phyloP scores from a whole-genome alignment of 2,888 invertebrate genomes.

The Idaea dimidiata region DNA sequence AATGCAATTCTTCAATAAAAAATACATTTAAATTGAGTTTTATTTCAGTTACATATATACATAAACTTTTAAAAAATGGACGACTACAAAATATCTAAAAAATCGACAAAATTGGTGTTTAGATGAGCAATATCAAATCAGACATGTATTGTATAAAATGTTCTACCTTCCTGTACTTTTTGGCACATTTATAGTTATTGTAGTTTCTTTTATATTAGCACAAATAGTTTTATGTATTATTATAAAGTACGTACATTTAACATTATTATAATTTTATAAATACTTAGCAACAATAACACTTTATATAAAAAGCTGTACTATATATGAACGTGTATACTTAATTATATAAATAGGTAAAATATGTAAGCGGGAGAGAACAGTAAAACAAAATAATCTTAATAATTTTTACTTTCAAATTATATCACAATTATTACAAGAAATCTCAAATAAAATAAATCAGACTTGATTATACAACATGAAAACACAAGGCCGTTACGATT shows the following conservation, averaged over 20 bases:
- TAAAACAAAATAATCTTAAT: constrained; percentile 55
- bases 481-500: constrained; percentile 38
- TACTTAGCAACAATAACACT: constrained; percentile 48
- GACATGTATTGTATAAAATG: constrained; percentile 23
- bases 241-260: constrained; percentile 50
- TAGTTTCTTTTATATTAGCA: constrained; percentile 31
- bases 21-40: neutral
- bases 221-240: constrained; percentile 38
- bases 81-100: constrained; percentile 36
- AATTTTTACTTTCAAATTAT: constrained; percentile 71
- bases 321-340: constrained; percentile 52
- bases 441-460: constrained; percentile 58
- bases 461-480: constrained; percentile 51
- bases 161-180: constrained; percentile 60
- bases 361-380: constrained; percentile 48
- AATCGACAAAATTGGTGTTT: constrained; percentile 46
- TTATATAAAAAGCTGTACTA: constrained; percentile 59
- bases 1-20: constrained; percentile 7
- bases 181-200: constrained; percentile 58
- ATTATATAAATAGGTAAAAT: constrained; percentile 41
- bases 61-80: constrained; percentile 35
- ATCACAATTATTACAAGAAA: constrained; percentile 68
- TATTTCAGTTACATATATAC: constrained; percentile 12
- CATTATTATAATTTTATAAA: constrained; percentile 39
- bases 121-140: constrained; percentile 49